phyloP scores from a whole-genome alignment of 2,797 vertebrate species.

The Miichthys miiuy region DNA sequence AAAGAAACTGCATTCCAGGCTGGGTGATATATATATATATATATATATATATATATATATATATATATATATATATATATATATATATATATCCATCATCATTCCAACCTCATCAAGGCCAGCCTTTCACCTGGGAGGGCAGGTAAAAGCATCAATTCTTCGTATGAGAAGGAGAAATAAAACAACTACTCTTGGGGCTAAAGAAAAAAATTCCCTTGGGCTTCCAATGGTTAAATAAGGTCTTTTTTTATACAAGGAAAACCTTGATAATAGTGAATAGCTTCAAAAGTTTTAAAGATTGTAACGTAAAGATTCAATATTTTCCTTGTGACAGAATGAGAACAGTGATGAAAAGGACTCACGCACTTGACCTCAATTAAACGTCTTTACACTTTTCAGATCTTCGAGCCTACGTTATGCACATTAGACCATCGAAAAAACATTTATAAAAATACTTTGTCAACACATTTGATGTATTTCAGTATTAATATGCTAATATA shows the following conservation, averaged over 20 bases:
- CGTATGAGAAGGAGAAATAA: constrained; percentile 16
- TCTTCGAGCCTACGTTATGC: neutral
- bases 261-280: constrained; percentile 56
- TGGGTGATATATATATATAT: neutral
- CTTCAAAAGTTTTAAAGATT: constrained; percentile 31
- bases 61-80: too few species aligned
- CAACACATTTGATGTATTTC: neutral
- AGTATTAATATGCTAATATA: too few species aligned
- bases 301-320: constrained; percentile 42
- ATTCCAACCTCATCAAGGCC: constrained; percentile 49
- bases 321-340: constrained; percentile 50
- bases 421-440: neutral
- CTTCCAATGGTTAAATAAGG: constrained; percentile 32
- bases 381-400: constrained; percentile 9
- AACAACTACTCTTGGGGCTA: constrained; percentile 11
- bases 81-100: too few species aligned
- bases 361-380: constrained; percentile 18
- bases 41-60: too few species aligned
- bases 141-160: constrained; percentile 5
- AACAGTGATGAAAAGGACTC: constrained; percentile 44
- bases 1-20: constrained; percentile 32
- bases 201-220: constrained; percentile 51
- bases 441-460: neutral
- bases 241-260: constrained; percentile 43
- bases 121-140: constrained; percentile 25